Base-by-base conservation (phyloP, 2,797 vertebrate genomes). In the Lindbergichthys nudifrons region DNA sequence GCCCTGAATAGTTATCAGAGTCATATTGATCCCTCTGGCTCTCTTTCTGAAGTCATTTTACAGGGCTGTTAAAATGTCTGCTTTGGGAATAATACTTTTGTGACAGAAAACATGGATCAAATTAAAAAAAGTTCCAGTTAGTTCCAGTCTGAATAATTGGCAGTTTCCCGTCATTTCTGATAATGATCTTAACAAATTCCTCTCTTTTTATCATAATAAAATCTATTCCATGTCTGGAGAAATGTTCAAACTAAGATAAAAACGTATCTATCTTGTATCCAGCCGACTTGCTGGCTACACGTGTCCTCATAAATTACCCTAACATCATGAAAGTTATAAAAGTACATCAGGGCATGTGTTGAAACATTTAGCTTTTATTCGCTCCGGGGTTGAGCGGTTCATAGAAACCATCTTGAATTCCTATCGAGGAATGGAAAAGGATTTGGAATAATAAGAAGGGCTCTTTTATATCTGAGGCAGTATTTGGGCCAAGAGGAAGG, bases 361-460 rank as follows among this genome's bases (percentile, higher is more conserved):
- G 67, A 88, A 91, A 73, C 77, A 79, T 88, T 91, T 67, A 79
- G 53, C 57, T 73, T 72, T 64, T 66, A 36, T 83, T 77, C 36
- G 1, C 65, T 50, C 7, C n/a, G 54, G 48, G 82, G 75, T 87
- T 80, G 75, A 73, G 65, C 48, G 60, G 83, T 85, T 89, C 85
- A 79, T 43, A 53, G 66, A 57, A 51, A 57, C 73, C 79, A 75
- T 87, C 81, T 85, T 69, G 70, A 84, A 80, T 84, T 80, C 78
- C 60, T 80, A 21, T 66, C 53, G 52, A 50, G 60, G 70, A 73
- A 73, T 56, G 73, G 67, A 83, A 89, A 88, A 72, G 36, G 43
- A 45, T 47, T 73, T 84, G 67, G 60, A 70, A 71, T 73, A 59
- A 75, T 57, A 84, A 36, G 8, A 36, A 73, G 48, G 39, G 12